These are phyloP conservation scores for Thrips palmi DNA, from an alignment of 1,140 invertebrate species.

Conservation along the genomic window DNA sequence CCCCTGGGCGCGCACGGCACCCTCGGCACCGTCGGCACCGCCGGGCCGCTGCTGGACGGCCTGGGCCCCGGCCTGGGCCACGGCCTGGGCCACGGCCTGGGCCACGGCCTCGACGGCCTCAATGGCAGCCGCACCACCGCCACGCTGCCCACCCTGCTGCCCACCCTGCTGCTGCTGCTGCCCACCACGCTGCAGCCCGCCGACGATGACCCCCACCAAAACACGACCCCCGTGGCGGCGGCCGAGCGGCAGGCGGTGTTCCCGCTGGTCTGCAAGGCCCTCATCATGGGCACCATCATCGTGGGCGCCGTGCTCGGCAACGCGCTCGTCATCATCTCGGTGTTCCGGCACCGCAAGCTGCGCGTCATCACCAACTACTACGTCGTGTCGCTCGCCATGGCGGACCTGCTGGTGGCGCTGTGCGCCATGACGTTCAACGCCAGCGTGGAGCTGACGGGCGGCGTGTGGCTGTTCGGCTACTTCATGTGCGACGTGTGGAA, in stretches of 20 bases:
- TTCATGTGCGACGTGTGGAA: conserved; percentile 90
- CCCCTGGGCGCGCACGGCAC: too few relatives aligned
- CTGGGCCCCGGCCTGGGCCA: too few relatives aligned
- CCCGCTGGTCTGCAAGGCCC: conserved; percentile 39
- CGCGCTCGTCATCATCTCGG: conserved; percentile 63
- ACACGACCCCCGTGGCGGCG: too few relatives aligned
- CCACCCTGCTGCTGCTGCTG: too few relatives aligned
- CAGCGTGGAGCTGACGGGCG: conserved; percentile 55
- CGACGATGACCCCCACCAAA: too few relatives aligned
- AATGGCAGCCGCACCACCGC: too few relatives aligned
- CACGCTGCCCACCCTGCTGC: too few relatives aligned
- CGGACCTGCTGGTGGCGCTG: conserved; percentile 79
- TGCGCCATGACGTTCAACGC: conserved; percentile 94
- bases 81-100: too few relatives aligned
- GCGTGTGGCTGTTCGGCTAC: conserved; percentile 69
- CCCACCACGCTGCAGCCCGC: too few relatives aligned
- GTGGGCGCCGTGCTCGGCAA: conserved; percentile 73
- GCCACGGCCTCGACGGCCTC: too few relatives aligned
- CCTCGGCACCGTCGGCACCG: too few relatives aligned
- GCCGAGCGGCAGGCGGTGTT: conserved; percentile 4
- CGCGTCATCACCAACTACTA: conserved; percentile 87
- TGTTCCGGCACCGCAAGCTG: conserved; percentile 48
- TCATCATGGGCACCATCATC: conserved; percentile 68
- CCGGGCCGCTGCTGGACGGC: too few relatives aligned
- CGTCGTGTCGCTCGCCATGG: conserved; percentile 80